Evolutionary conservation across 2,797 vertebrate genomes (phyloP), one percentile per base, ranked within the genome.

Genomic region (Fistularia commersonii): DNA sequence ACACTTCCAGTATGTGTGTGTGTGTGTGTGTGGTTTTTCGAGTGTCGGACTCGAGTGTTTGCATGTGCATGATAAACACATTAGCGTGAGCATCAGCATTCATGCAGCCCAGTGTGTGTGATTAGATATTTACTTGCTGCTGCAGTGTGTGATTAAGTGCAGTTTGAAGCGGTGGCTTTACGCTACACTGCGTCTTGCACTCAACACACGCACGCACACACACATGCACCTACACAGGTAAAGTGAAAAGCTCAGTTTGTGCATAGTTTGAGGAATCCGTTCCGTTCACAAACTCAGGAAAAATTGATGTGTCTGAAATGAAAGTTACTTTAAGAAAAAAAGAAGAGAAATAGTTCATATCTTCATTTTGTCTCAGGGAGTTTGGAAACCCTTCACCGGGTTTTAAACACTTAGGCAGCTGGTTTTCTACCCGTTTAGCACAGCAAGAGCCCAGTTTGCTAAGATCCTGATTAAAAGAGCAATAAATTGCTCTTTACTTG

Each of bases 141-240:
- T 78, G 77, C 81, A 77, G 72, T 79, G 75, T 84, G 78, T 84
- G 82, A 87, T 85, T 83, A 87, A 85, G 77, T 84, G 69, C 53
- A 13, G 74, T 66, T 82, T 77, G 81, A 83, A 80, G 74, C 64
- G 35, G 51, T 64, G 72, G 70, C 55, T 79, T 81, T 74, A 72
- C 43, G 63, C 73, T 72, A 77, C 58, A 35, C 54, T 71, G 77
- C 64, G 8, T 77, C 54, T 54, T 72, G 66, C 61, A 77, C 75
- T 63, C 64, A 51, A 63, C 74, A 67, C 72, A 77, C 64, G 48
- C 62, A 11, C 52, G 32, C 43, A 32, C 57, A 64, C 65, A 66
- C 64, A 49, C 32, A 23, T 52, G 61, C 67, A 65, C 62, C 2
- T 4, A 23, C 23, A 23, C 23, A 76, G 67, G 68, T 59, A 61